These are phyloP conservation scores for Anableps anableps DNA, from an alignment of 2,797 vertebrate genomes.

Conservation along the genomic window DNA sequence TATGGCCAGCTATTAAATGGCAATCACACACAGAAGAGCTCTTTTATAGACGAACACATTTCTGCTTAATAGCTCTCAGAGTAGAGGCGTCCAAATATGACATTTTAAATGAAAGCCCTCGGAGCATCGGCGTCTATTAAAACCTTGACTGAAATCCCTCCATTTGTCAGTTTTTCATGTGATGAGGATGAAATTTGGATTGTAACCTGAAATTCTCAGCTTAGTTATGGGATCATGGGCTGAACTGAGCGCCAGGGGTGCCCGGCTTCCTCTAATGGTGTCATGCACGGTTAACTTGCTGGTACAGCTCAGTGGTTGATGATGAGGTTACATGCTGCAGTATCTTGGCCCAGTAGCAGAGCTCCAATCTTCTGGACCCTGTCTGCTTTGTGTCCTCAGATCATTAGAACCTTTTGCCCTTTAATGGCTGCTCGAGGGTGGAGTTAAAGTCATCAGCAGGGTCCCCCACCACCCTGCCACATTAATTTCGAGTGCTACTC, in stretches of 20 bases:
- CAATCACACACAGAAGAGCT: slow-evolving; percentile 68
- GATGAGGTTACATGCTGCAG: background rate
- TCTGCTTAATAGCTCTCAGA: slow-evolving; percentile 65
- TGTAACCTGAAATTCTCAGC: slow-evolving; percentile 19
- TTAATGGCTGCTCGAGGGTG: slow-evolving; percentile 68
- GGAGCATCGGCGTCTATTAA: slow-evolving; percentile 54
- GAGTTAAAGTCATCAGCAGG: slow-evolving; percentile 64
- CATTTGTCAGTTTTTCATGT: slow-evolving; percentile 50
- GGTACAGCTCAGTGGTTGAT: background rate
- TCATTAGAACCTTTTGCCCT: slow-evolving; percentile 57
- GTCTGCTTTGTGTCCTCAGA: slow-evolving; percentile 45
- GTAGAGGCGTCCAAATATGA: slow-evolving; percentile 67
- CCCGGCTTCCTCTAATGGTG: slow-evolving; percentile 30
- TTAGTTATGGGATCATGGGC: slow-evolving; percentile 24
- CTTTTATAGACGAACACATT: slow-evolving; percentile 69
- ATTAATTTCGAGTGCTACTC: slow-evolving; percentile 78
- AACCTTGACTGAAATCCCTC: slow-evolving; percentile 59
- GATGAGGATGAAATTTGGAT: slow-evolving; percentile 38
- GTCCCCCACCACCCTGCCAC: slow-evolving; percentile 63
- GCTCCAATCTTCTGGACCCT: slow-evolving; percentile 20
- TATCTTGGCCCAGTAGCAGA: slow-evolving; percentile 1
- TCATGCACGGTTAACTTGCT: slow-evolving; percentile 48
- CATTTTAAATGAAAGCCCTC: slow-evolving; percentile 60
- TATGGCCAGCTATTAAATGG: slow-evolving; percentile 71
- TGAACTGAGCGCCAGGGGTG: slow-evolving; percentile 1